phyloP scores from a whole-genome alignment of 2,113 vertebrate genomes.

The Dipodomys ordii region DNA sequence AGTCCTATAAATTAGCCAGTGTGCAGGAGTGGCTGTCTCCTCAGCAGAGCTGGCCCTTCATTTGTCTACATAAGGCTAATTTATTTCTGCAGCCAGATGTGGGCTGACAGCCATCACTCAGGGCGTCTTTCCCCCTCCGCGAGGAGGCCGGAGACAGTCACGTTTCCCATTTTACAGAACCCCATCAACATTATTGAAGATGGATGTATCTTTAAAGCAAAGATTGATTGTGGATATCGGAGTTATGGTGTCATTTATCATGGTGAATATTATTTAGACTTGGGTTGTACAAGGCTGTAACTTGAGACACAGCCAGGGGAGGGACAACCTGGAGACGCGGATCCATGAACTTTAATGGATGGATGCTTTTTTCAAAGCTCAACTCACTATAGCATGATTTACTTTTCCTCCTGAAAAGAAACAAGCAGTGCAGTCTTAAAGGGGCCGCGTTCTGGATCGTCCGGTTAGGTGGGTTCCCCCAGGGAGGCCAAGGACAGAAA shows the following conservation, averaged over 20 bases:
- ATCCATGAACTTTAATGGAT: slow-evolving; percentile 95
- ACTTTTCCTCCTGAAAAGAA: slow-evolving; percentile 88
- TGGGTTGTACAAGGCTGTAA: slow-evolving; percentile 97
- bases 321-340: slow-evolving; percentile 93
- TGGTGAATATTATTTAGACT: slow-evolving; percentile 99
- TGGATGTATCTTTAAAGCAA: slow-evolving; percentile 99
- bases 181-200: slow-evolving; percentile 99
- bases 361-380: slow-evolving; percentile 91
- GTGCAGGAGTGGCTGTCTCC: slow-evolving; percentile 88
- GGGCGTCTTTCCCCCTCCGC: slow-evolving; percentile 89
- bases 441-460: slow-evolving; percentile 83
- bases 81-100: slow-evolving; percentile 99
- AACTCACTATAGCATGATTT: slow-evolving; percentile 89
- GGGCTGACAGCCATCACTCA: slow-evolving; percentile 99
- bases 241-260: slow-evolving; percentile 99
- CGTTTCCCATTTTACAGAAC: slow-evolving; percentile 95
- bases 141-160: slow-evolving; percentile 94
- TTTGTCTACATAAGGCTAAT: slow-evolving; percentile 99
- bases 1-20: slow-evolving; percentile 89
- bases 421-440: slow-evolving; percentile 88
- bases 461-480: slow-evolving; percentile 66
- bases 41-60: slow-evolving; percentile 91
- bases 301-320: slow-evolving; percentile 94
- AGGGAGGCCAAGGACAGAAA: not conserved
- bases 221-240: slow-evolving; percentile 99